Percentiles rank a stretch among this genome's conserved stretches.
Evolutionary conservation across 2,113 vertebrate species (phyloP).

Genomic region (Neotragus pygmaeus): DNA sequence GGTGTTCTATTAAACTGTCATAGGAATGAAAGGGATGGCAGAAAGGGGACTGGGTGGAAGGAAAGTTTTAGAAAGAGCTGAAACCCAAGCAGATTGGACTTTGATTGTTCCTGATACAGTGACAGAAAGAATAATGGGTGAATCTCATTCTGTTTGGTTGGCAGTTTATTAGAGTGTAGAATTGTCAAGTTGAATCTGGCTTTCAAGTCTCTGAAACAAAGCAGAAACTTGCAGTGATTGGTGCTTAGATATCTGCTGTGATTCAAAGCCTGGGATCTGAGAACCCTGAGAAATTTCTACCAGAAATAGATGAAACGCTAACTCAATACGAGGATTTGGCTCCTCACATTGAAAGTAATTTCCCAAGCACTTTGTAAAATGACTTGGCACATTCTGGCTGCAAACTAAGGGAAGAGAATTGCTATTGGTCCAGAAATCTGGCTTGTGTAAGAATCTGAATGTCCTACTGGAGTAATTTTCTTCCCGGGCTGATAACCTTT

Average conservation of each 20-base stretch:
- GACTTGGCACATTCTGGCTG: conserved; percentile 40
- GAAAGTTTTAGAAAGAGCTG: not conserved
- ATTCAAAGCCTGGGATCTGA: conserved; percentile 53
- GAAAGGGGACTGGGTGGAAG: not conserved
- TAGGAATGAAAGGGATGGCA: not conserved
- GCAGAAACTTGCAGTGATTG: conserved; percentile 39
- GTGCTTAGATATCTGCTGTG: conserved; percentile 40
- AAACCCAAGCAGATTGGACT: conserved; percentile 58
- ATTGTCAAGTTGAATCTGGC: conserved; percentile 48
- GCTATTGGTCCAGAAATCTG: conserved; percentile 28
- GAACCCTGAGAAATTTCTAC: conserved; percentile 43
- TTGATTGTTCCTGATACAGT: conserved; percentile 52
- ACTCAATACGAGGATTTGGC: conserved; percentile 54
- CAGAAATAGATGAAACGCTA: conserved; percentile 64
- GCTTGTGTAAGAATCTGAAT: conserved; percentile 14
- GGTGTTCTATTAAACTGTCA: not conserved
- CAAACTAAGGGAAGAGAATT: conserved; percentile 9
- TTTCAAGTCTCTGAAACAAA: conserved; percentile 50
- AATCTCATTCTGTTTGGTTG: conserved; percentile 43
- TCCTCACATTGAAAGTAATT: conserved; percentile 54
- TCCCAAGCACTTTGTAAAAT: conserved; percentile 63
- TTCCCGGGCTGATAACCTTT: conserved; percentile 23
- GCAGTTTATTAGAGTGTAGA: conserved; percentile 53
- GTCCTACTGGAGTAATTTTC: conserved; percentile 40
- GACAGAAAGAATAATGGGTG: conserved; percentile 57